These are phyloP conservation scores for Bombycilla garrulus DNA, from an alignment of 2,113 vertebrate species.

Conservation along the genomic window DNA sequence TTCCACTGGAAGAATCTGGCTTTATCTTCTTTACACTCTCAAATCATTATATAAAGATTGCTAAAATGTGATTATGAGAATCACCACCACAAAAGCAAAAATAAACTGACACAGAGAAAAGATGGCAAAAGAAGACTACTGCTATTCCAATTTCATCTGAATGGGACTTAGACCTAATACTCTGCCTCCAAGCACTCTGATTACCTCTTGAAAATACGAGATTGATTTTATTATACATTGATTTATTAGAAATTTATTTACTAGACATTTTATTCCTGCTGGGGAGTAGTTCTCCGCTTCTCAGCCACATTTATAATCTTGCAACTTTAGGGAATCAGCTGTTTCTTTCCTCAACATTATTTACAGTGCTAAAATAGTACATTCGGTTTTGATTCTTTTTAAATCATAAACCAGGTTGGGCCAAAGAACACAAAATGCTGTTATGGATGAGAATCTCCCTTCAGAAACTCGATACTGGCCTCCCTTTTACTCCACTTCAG, in stretches of 20 bases:
- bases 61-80: not conserved
- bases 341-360: not conserved
- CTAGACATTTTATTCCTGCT: not conserved
- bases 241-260: too few species aligned
- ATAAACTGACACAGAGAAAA: not conserved
- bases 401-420: not conserved
- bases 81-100: not conserved
- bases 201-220: not conserved
- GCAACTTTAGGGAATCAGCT: not conserved
- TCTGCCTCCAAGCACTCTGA: not conserved
- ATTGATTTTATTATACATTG: not conserved
- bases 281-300: not conserved
- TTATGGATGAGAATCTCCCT: not conserved
- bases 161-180: not conserved
- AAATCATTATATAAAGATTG: not conserved
- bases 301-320: not conserved
- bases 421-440: not conserved
- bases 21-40: not conserved
- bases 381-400: not conserved
- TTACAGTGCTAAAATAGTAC: not conserved
- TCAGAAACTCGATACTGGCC: not conserved
- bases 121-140: not conserved
- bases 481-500: not conserved
- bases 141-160: not conserved
- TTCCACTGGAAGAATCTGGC: not conserved